Percentiles rank a stretch among this genome's conserved stretches.
Conservation (phyloP, 2,113 vertebrate genomes). For the Gasterosteus nipponicus region DNA sequence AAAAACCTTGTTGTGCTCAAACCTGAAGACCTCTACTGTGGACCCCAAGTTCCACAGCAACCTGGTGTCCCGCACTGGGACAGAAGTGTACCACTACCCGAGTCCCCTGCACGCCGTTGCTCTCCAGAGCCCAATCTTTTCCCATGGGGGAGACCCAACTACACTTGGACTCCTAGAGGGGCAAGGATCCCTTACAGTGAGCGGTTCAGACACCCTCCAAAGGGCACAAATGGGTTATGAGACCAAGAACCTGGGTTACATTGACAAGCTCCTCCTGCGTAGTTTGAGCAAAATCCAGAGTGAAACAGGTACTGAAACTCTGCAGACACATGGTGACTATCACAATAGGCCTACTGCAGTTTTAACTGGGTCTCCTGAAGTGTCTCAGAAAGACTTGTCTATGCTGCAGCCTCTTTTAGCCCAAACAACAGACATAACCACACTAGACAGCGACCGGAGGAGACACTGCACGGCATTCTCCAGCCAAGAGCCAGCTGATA, state of each 20-base stretch:
- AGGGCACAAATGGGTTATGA: constrained; percentile 56
- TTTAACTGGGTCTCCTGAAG: constrained; percentile 37
- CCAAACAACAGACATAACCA: constrained; percentile 40
- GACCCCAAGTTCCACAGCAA: constrained; percentile 89
- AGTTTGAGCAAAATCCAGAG: constrained; percentile 72
- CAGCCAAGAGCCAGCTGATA: constrained; percentile 51
- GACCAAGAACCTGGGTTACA: constrained; percentile 80
- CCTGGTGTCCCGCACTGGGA: constrained; percentile 85
- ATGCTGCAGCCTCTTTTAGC: constrained; percentile 35
- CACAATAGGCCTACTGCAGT: constrained; percentile 44
- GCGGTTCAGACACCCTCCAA: constrained; percentile 39
- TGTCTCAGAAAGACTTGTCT: constrained; percentile 55
- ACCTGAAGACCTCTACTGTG: constrained; percentile 53
- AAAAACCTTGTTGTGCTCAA: constrained; percentile 60
- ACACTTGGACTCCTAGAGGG: constrained; percentile 28
- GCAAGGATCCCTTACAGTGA: constrained; percentile 29
- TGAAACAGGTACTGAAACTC: constrained; percentile 52
- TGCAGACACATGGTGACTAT: constrained; percentile 35
- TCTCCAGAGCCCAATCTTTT: constrained; percentile 93
- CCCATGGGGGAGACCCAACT: constrained; percentile 62
- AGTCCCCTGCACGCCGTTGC: constrained; percentile 95
- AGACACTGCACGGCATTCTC: constrained; percentile 55
- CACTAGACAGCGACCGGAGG: constrained; percentile 39
- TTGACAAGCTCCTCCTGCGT: constrained; percentile 85
- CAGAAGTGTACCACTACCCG: constrained; percentile 91